These are phyloP conservation scores for Burhinus bistriatus DNA, from an alignment of 2,113 vertebrate species.

Conservation along the genomic window DNA sequence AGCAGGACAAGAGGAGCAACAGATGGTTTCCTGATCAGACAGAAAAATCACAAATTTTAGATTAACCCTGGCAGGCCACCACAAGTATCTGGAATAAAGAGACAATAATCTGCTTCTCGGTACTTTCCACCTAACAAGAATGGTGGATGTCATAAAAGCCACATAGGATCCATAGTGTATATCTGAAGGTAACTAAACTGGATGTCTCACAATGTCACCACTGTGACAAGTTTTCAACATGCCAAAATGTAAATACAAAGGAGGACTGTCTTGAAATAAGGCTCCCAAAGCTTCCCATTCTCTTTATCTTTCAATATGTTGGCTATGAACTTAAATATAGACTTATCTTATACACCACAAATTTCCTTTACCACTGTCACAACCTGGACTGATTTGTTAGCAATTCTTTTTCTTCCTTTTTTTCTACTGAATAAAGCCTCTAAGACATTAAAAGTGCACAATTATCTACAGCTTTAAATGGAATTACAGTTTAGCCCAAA, in stretches of 20 bases:
- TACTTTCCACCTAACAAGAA: not conserved
- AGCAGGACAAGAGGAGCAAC: not conserved
- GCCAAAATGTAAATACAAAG: not conserved
- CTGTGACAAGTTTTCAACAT: not conserved
- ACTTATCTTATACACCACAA: not conserved
- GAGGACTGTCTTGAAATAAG: not conserved
- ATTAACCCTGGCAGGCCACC: not conserved
- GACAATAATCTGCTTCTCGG: not conserved
- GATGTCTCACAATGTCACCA: not conserved
- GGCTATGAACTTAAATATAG: not conserved
- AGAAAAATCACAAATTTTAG: not conserved
- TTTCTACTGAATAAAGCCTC: not conserved
- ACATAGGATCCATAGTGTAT: not conserved
- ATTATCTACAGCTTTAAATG: not conserved
- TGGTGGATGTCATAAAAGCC: not conserved
- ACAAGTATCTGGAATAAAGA: not conserved
- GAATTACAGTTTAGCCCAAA: not conserved
- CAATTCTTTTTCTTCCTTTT: not conserved
- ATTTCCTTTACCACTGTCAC: not conserved
- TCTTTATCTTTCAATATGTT: not conserved
- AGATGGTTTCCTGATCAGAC: not conserved
- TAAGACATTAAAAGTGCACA: not conserved
- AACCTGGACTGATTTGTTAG: not conserved
- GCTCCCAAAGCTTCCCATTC: not conserved
- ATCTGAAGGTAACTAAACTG: not conserved